Evolutionary conservation across 1,140 invertebrate species (phyloP), one percentile per base, ranked within the genome.

Genomic region (Drosophila suzukii): DNA sequence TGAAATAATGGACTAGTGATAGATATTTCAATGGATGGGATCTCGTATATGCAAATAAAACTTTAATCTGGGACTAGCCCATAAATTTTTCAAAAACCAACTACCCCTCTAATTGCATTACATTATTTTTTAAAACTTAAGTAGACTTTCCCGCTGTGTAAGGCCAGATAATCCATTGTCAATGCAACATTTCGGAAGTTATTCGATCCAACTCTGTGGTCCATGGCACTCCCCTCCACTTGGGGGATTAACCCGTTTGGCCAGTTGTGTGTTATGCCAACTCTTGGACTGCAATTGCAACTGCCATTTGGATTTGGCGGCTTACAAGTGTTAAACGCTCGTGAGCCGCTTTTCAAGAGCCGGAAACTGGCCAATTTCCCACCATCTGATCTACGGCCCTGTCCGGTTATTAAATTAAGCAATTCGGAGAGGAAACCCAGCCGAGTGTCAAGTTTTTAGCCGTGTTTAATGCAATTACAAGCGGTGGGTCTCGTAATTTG

Each of bases 401-500:
- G 65, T 59, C 57, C 65, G 65, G 59, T 84, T 85, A 77, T 80
- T 84, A 58, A 76, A 84, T 76, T 56, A 63, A 83, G 54, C 50
- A 34, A 66, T 78, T 72, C 44, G 43, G 12, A 70, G 53, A 56
- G 66, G 56, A 67, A 51, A 38, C 8, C 51, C 47, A 56, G 73
- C 46, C n/a, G 56, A 58, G 61, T 81, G 78, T 71, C 72, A 66
- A 73, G 78, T 81, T 81, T 73, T 66, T 17, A 68, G 53, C 54
- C 34, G 74, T 43, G 50, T 59, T 79, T 79, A 75, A 46, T 67
- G 73, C 57, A 62, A 62, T 63, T 77, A 75, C 74, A 51, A 55
- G 39, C 41, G 41, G 8, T 57, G 63, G 66, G 70, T 59, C 66
- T 38, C 47, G 27, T 27, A 68, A 76, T 75, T 75, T 61, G 53